Percentiles rank a stretch among this genome's conserved stretches.
Conservation (phyloP, 2,113 vertebrate species). For the Epinephelus lanceolatus region DNA sequence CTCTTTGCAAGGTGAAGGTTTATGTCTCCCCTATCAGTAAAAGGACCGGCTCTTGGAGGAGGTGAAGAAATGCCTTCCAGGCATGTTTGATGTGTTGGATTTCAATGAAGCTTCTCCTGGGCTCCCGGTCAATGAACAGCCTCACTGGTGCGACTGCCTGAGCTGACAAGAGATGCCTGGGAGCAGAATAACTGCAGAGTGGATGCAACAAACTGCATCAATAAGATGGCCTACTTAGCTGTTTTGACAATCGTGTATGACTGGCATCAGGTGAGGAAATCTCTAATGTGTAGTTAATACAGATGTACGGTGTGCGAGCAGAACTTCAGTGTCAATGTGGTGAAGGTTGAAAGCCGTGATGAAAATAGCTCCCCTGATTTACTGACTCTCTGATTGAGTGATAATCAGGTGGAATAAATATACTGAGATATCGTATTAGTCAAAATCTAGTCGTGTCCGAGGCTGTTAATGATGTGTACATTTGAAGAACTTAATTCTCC, state of each 20-base stretch:
- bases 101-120: constrained; percentile 66
- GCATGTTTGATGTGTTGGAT: constrained; percentile 71
- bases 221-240: constrained; percentile 34
- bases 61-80: constrained; percentile 58
- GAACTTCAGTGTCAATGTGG: neutral
- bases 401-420: neutral
- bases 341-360: neutral
- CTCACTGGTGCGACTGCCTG: constrained; percentile 42
- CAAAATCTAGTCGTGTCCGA: neutral
- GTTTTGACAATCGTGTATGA: constrained; percentile 16
- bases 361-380: neutral
- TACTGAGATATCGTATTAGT: neutral
- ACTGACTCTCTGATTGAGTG: neutral
- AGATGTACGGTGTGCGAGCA: neutral
- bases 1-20: constrained; percentile 31
- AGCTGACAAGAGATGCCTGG: constrained; percentile 64
- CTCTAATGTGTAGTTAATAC: neutral
- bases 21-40: constrained; percentile 38
- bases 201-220: constrained; percentile 48
- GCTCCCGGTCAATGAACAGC: constrained; percentile 51
- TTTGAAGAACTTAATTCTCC: neutral
- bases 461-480: neutral
- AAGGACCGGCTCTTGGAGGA: constrained; percentile 47
- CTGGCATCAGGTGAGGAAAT: constrained; percentile 5
- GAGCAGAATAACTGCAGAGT: constrained; percentile 51